Base-by-base conservation (phyloP, 2,888 invertebrate species). In the Epirrita christyi region DNA sequence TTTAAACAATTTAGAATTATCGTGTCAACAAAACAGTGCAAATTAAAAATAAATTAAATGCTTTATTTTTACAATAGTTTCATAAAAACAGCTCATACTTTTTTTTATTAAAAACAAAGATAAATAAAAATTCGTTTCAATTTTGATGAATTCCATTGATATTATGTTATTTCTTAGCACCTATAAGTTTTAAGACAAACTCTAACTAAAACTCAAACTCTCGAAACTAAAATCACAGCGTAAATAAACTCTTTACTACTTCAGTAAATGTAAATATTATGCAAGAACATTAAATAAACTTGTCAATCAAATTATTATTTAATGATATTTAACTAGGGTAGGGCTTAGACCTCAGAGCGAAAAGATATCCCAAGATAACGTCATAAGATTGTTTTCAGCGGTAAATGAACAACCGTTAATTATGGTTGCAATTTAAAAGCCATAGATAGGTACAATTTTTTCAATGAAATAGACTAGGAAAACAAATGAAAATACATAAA, bases 11-110 rank as follows among this genome's bases (percentile, higher is more conserved):
- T 42, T 38, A 15, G 27, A 10, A 21, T 15, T 42, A 56, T 13
- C n/a, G 86, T 87, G 86, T 84, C 71, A 76, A 76, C 75, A 80
- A 82, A 85, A 86, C 80, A 85, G 86, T 86, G 86, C 84, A 67
- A 58, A 71, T 70, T 68, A 73, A 43, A 56, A 66, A 70, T 73
- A 72, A 74, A 68, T 66, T 79, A 82, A 85, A 81, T 81, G 84
- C 85, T 75, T 78, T 76, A 69, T 36, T 42, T 43, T 21, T 27
- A 36, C 28, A n/a, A 36, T 10, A 36, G n/a, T n/a, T 32, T 36
- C 3, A 36, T n/a, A 11, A n/a, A 11, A n/a, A 36, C 6, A 34
- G 8, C 28, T 29, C 28, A 29, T 29, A 7, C 8, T 9, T 7
- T 32, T 32, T 32, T 5, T 9, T 9, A 32, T 32, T 29, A 6